Evolutionary conservation across 2,797 vertebrate species (phyloP), one percentile per base, ranked within the genome.

Genomic region (Neosilurus hyrtlii): DNA sequence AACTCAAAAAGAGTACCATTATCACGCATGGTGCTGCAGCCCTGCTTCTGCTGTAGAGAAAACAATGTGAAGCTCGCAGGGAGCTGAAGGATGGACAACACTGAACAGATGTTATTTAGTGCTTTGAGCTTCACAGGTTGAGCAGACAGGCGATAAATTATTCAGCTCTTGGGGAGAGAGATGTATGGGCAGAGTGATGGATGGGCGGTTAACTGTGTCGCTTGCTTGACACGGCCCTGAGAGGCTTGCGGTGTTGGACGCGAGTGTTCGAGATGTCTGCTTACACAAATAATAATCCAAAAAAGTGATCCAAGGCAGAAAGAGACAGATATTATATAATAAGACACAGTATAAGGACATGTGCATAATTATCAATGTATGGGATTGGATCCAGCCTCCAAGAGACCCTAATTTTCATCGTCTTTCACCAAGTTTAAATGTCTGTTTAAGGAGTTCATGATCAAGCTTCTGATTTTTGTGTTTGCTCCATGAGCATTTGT

Each of bases 41-140:
- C 22, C 63, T 79, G 56, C 57, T 81, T 61, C 66, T 65, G 80
- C 65, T 84, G 78, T 49, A 61, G 78, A 61, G 72, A 68, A 56
- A 75, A 78, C 66, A 85, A 78, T 30, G 72, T 66, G 75, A 81
- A 54, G n/a, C 78, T 61, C 52, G 11, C 14, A 10, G 65, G 79
- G 75, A 81, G 18, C 66, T 43, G 66, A 72, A 74, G 67, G 65
- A 83, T 85, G 79, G 84, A 87, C 83, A 81, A 72, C 66, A 26
- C 43, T 74, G 66, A 85, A 80, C 77, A 84, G 83, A 85, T 85
- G 83, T 81, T 73, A 73, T 82, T 85, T 85, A 77, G 35, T 75
- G 67, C 72, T 63, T 78, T 49, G 67, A 83, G 73, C 68, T 65
- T 70, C 52, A 87, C n/a, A 65, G 79, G 68, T 79, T 62, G 35